Conservation (phyloP, 2,113 vertebrate species). For the Halichoeres trimaculatus region DNA sequence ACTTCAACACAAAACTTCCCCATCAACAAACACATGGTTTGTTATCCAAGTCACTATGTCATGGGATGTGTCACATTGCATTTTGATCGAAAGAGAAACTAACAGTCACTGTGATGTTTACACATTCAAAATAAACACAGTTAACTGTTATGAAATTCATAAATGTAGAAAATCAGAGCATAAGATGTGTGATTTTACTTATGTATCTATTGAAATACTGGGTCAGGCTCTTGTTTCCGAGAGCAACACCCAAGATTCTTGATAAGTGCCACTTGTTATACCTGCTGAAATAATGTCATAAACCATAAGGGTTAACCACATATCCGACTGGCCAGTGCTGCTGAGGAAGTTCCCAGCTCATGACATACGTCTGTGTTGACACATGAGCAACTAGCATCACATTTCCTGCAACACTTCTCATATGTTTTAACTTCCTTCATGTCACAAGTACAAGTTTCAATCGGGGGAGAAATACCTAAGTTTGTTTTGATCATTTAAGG, state of each 20-base stretch:
- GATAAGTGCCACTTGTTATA: neutral
- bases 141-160: too few species aligned
- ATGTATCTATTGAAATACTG: too few species aligned
- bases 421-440: constrained; percentile 50
- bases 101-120: neutral
- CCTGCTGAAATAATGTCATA: neutral
- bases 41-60: constrained; percentile 26
- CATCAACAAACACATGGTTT: neutral
- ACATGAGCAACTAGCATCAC: constrained; percentile 54
- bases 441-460: constrained; percentile 55
- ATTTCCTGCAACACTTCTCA: constrained; percentile 64
- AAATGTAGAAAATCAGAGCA: too few species aligned
- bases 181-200: too few species aligned
- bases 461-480: neutral
- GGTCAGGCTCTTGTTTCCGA: too few species aligned
- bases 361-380: constrained; percentile 61
- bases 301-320: too few species aligned
- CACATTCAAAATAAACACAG: neutral
- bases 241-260: neutral
- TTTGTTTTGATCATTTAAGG: neutral
- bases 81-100: constrained; percentile 44
- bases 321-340: neutral
- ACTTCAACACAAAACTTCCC: neutral
- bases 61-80: constrained; percentile 40
- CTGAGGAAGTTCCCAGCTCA: constrained; percentile 68